phyloP scores from a whole-genome alignment of 1,140 invertebrate genomes.

The Leptinotarsa defecta region DNA sequence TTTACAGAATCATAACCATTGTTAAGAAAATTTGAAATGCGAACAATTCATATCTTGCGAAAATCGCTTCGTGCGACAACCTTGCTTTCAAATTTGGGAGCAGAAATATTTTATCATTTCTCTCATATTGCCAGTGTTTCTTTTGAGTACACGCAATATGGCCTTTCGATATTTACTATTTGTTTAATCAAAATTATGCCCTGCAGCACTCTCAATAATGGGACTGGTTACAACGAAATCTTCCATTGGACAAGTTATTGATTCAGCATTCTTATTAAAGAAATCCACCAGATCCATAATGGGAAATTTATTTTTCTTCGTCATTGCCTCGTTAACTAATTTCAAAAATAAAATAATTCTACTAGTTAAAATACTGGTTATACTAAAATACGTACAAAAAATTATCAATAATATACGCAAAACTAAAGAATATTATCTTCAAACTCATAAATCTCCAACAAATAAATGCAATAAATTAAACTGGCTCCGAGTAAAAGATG shows the following conservation, averaged over 20 bases:
- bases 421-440: too few relatives aligned
- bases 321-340: too few relatives aligned
- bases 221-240: neutral
- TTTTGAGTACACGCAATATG: slow-evolving; percentile 1
- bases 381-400: too few relatives aligned
- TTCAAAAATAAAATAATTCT: too few relatives aligned
- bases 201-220: neutral
- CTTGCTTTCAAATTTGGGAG: neutral
- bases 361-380: too few relatives aligned
- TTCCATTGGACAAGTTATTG: neutral
- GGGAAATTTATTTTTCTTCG: neutral
- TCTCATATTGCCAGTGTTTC: slow-evolving; percentile 14
- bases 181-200: neutral
- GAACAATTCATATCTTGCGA: too few relatives aligned
- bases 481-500: too few relatives aligned
- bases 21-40: neutral
- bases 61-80: too few relatives aligned
- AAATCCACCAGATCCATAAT: neutral
- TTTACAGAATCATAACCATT: too few relatives aligned
- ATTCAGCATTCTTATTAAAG: neutral
- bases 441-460: too few relatives aligned
- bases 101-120: neutral
- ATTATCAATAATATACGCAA: too few relatives aligned
- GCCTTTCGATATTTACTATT: neutral
- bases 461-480: too few relatives aligned